Base-by-base conservation (phyloP, 2,113 vertebrate genomes). In the Neofelis nebulosa region DNA sequence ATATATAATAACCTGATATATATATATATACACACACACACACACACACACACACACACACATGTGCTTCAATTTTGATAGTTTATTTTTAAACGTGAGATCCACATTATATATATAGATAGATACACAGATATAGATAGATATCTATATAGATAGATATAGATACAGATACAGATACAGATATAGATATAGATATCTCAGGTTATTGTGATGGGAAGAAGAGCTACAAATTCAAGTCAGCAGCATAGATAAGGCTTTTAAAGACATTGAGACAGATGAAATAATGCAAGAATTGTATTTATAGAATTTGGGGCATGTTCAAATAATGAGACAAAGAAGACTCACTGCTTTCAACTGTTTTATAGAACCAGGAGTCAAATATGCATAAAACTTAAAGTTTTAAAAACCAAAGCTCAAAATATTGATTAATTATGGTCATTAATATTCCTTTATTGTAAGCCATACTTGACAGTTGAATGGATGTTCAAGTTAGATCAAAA, bases 141-240 rank as follows among this genome's bases (percentile, higher is more conserved):
- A 41, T 81, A 76, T 38, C 31, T 2, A 61, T 91, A 41, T 41
- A 41, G 5, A 41, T 41, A 41, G 41, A 41, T 41, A 41, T 41
- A 27, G 41, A 41, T 41, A 41, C 1, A 41, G 41, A 41, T 45
- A 45, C 1, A 45, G 41, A 73, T 25, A 38, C 5, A 73, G 36
- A 73, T 11, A 73, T 38, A 73, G 66, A 86, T 48, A 74, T 45
- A 45, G 45, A 45, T 10, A 73, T 55, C 45, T 5, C 48, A 87
- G 21, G 6, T 4, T 63, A 66, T 63, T 19, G 38, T 78, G 13
- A 1, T 66, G 4, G 4, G 2, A 2, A 0, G 2, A 18, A 84
- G 33, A 7, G 19, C 1, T 63, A 61, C 2, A 91, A 41, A 76
- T 85, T 48, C 6, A 73, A 84, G 16, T 52, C 21, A 81, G 18